Conservation (phyloP, 2,888 invertebrate species). For the Parnassius apollo region DNA sequence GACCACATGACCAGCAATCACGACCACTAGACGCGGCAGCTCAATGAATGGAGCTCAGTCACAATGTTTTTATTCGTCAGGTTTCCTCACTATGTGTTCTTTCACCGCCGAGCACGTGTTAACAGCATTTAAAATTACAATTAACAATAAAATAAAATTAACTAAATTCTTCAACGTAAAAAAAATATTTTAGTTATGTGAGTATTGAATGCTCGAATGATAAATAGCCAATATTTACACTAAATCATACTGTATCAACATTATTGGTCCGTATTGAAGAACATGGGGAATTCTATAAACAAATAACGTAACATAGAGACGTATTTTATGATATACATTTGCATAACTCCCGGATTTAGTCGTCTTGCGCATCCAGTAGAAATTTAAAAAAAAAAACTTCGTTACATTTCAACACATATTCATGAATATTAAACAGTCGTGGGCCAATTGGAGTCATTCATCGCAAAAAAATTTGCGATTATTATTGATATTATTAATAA, state of each 20-base stretch:
- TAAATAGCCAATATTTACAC: neutral
- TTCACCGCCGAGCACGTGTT: too few species aligned
- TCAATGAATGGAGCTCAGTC: too few species aligned
- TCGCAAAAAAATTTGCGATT: neutral
- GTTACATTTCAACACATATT: neutral
- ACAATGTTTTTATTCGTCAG: too few species aligned
- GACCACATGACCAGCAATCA: too few species aligned
- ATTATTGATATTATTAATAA: neutral
- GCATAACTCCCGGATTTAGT: conserved; percentile 7
- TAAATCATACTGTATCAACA: conserved; percentile 3
- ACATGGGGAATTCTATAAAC: conserved; percentile 43
- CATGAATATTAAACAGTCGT: neutral
- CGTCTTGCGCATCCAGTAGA: neutral
- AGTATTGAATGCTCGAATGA: too few species aligned
- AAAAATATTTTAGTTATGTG: too few species aligned
- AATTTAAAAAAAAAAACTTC: too few species aligned
- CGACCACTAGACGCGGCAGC: too few species aligned
- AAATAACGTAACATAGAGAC: neutral
- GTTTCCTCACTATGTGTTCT: too few species aligned
- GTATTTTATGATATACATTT: conserved; percentile 3
- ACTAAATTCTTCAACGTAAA: too few species aligned
- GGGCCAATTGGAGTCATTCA: neutral
- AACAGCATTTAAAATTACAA: too few species aligned
- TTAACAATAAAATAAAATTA: too few species aligned
- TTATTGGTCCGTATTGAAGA: conserved; percentile 1